Evolutionary conservation across 2,888 invertebrate species (phyloP), one percentile per base, ranked within the genome.

Genomic region (Scrobipalpa costella): DNA sequence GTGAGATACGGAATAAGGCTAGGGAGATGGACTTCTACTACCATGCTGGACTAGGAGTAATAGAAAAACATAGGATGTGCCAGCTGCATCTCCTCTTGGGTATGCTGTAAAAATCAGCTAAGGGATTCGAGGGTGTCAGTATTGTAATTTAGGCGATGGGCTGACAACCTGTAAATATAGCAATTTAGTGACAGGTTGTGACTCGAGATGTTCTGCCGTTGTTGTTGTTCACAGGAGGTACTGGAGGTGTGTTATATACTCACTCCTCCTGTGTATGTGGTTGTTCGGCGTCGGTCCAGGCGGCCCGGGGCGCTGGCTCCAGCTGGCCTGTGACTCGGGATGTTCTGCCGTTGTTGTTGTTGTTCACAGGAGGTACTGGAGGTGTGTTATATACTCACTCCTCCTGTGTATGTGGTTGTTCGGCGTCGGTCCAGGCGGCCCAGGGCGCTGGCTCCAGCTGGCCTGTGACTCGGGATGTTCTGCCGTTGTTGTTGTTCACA

Each of bases 381-480:
- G 94, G 94, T 64, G 94, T 70, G 2, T 11, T 11, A 11, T 38
- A 11, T 38, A 36, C 40, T 40, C 27, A 52, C 21, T 52, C 27
- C 17, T 1, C 17, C n/a, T 27, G 11, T 3, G 8, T 11, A n/a
- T 55, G 21, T 1, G 15, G 15, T 1, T 55, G 55, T 36, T 71
- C 71, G 2, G 64, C 76, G 80, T 96, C 96, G 36, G 94, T 95
- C 97, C 98, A 98, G n/a, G 97, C 98, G 83, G 95, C 94, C 57
- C 96, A 92, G 1, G 97, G 97, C 83, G 96, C 94, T 55, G 95
- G 94, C 64, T 95, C 94, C 2, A 83, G 80, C 77, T 93, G 90
- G 47, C 90, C 90, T 5, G 90, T 87, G 66, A 94, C 95, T 52
- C 94, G 88, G 33, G 96, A 93, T 62, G 96, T 83, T n/a, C 89